A percentile compares a stretch with the other conserved stretches of the same genome.
Evolutionary conservation across 2,797 vertebrate species (phyloP).

Genomic region (Smutsia temminckii): DNA sequence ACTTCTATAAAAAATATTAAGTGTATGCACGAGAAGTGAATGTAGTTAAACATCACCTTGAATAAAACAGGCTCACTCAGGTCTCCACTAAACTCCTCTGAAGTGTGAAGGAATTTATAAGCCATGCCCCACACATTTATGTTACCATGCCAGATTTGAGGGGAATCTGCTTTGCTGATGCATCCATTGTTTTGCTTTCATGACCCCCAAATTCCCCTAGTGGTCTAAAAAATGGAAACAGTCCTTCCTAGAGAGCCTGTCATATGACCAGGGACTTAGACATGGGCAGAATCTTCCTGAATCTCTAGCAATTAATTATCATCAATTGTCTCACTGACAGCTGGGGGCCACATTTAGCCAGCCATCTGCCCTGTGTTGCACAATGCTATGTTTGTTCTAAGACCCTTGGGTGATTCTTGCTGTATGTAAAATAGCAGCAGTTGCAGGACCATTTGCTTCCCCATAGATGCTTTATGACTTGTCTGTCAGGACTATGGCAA

Average conservation of each 20-base stretch:
- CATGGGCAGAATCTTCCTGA: conserved; percentile 15
- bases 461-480: conserved; percentile 70
- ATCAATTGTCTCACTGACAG: conserved; percentile 76
- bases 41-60: neutral
- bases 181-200: conserved; percentile 34
- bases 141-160: neutral
- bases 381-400: conserved; percentile 72
- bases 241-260: conserved; percentile 69
- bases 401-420: conserved; percentile 59
- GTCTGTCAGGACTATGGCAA: conserved; percentile 71
- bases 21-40: neutral
- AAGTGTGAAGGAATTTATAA: neutral
- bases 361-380: conserved; percentile 65
- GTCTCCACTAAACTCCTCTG: neutral
- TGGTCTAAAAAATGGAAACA: conserved; percentile 42
- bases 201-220: neutral
- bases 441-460: conserved; percentile 73
- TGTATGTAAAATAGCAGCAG: conserved; percentile 67
- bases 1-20: neutral
- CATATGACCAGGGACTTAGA: conserved; percentile 8
- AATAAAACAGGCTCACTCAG: neutral
- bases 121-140: neutral
- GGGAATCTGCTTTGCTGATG: neutral
- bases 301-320: conserved; percentile 75
- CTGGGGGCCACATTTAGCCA: conserved; percentile 77